These are phyloP conservation scores for Nyctereutes procyonoides DNA, from an alignment of 2,113 vertebrate species.

Conservation along the genomic window DNA sequence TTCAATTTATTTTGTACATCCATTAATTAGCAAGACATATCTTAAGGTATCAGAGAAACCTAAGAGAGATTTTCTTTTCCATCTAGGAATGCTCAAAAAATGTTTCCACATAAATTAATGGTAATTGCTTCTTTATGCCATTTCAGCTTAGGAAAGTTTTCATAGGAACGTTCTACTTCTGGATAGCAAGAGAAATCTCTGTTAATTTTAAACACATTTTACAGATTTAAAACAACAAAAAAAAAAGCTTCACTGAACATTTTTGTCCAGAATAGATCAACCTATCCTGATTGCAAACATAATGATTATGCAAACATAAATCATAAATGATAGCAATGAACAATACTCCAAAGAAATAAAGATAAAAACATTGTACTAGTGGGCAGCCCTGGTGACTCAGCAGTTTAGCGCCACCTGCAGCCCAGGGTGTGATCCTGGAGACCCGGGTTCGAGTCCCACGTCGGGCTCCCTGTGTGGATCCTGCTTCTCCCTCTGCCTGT, in stretches of 20 bases:
- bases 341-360: neutral
- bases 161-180: neutral
- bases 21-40: neutral
- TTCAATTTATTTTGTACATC: neutral
- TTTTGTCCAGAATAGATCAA: neutral
- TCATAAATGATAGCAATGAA: neutral
- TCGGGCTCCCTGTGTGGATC: too few species aligned
- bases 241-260: neutral
- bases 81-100: neutral
- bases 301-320: neutral
- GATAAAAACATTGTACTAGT: neutral
- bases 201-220: conserved; percentile 15
- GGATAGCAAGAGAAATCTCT: neutral
- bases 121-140: neutral
- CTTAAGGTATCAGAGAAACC: neutral
- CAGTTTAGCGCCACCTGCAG: too few species aligned
- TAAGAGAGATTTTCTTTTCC: neutral
- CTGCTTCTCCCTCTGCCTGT: too few species aligned
- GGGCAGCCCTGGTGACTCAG: too few species aligned
- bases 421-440: too few species aligned
- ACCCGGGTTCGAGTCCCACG: too few species aligned
- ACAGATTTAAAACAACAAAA: neutral
- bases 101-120: neutral
- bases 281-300: neutral
- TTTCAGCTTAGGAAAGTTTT: neutral